Percentiles rank a stretch among this genome's conserved stretches.
Evolutionary conservation across 2,113 vertebrate genomes (phyloP).

Genomic region (Sigmodon hispidus): DNA sequence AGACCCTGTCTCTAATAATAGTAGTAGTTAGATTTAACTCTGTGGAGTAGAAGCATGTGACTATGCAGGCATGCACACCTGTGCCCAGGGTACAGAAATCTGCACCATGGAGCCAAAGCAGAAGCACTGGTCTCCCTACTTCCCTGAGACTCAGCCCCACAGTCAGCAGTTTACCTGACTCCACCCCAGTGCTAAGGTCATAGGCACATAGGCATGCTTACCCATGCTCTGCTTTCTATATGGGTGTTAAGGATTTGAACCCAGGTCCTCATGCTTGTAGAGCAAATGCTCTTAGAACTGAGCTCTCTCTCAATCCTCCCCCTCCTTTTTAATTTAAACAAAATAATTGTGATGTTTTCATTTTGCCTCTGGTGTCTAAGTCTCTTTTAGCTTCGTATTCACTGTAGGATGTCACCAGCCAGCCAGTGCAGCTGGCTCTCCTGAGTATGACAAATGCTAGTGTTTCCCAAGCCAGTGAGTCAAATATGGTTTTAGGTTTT

Average conservation of each 20-base stretch:
- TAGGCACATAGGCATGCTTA: neutral
- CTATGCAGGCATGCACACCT: neutral
- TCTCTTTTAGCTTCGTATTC: neutral
- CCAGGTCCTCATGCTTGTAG: neutral
- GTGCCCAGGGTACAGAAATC: neutral
- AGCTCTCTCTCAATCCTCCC: no score
- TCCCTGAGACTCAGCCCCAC: neutral
- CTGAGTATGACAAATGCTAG: neutral
- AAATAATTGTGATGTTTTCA: neutral
- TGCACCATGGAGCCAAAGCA: neutral
- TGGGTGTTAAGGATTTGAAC: neutral
- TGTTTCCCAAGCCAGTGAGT: conserved; percentile 12
- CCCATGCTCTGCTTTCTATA: neutral
- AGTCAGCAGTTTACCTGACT: neutral
- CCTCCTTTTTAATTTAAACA: neutral
- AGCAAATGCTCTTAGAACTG: neutral
- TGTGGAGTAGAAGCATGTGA: no score
- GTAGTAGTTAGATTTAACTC: neutral
- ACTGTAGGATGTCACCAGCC: neutral
- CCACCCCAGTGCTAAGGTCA: neutral
- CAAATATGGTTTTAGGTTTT: neutral
- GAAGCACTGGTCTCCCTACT: neutral
- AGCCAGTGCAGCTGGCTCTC: neutral
- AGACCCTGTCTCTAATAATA: neutral
- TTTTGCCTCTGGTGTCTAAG: neutral